Base-by-base conservation (phyloP, 2,113 vertebrate genomes). In the Tor tambroides region DNA sequence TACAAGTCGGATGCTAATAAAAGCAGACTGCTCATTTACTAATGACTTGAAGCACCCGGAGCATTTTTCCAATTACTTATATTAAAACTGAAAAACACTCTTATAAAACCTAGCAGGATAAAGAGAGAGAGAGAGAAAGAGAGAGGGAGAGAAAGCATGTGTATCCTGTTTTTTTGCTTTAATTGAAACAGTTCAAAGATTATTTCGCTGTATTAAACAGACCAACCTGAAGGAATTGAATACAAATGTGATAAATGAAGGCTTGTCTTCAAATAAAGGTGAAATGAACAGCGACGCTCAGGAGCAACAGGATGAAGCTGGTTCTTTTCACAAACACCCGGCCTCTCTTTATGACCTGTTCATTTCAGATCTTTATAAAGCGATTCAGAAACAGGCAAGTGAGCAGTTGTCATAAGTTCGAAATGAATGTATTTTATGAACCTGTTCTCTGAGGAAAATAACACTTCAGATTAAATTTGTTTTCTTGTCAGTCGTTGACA, bases 1-100 rank as follows among this genome's bases (percentile, higher is more conserved):
- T 97, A 99, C 96, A 97, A 97, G 97, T 95, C 95, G 93, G 95
- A 96, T 96, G 95, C 96, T 98, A 97, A 98, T 98, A 97, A 97
- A 98, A 98, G 95, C 96, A 97, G 95, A 96, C 96, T 96, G 95
- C 97, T 98, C 96, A 96, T 98, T 98, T 97, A 94, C 96, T 98
- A 98, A 98, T 98, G 97, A 97, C 97, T 97, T 96, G 96, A 94
- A 94, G 95, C 94, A 96, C 95, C 93, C 92, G 94, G 96, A 97
- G 97, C 96, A 95, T 95, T 95, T 93, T 96, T 97, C 95, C 96
- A 97, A 94, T 95, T 96, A 95, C 93, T 93, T 94, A 96, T 96
- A 95, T 95, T 94, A 94, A 97, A 97, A 95, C 94, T 91, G 93
- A 95, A 95, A 94, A 95, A 94, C 91, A 92, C 84, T 87, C 61